Conservation (phyloP, 2,113 vertebrate genomes). For the Labrus mixtus region DNA sequence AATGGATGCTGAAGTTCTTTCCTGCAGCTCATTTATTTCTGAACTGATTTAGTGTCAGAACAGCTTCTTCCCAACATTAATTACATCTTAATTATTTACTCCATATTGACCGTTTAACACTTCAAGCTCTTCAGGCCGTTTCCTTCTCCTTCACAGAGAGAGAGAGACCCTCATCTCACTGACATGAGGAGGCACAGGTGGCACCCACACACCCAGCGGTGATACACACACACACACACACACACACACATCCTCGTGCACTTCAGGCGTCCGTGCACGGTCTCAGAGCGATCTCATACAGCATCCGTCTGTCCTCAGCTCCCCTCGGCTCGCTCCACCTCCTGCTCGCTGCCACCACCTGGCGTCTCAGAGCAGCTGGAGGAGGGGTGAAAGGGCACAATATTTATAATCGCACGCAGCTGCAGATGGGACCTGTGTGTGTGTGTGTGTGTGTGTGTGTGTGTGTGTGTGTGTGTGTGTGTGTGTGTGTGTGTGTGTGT, state of each 20-base stretch:
- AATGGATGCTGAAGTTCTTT: too few species aligned
- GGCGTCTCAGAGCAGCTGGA: constrained; percentile 45
- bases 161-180: not conserved
- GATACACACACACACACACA: not conserved
- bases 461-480: constrained; percentile 9
- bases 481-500: not conserved
- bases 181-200: constrained; percentile 51
- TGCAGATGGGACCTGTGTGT: constrained; percentile 17
- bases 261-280: not conserved
- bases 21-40: not conserved
- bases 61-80: too few species aligned
- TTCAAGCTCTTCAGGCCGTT: not conserved
- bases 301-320: constrained; percentile 21
- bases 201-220: not conserved
- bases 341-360: constrained; percentile 39
- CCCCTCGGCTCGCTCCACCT: not conserved
- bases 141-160: not conserved
- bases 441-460: constrained; percentile 13
- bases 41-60: too few species aligned
- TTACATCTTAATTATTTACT: not conserved
- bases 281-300: too few species aligned
- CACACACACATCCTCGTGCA: constrained; percentile 3
- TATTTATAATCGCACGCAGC: constrained; percentile 33
- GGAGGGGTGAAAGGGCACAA: constrained; percentile 45
- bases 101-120: not conserved